Evolutionary conservation across 2,113 vertebrate genomes (phyloP).

Genomic region (Ameiurus melas): DNA sequence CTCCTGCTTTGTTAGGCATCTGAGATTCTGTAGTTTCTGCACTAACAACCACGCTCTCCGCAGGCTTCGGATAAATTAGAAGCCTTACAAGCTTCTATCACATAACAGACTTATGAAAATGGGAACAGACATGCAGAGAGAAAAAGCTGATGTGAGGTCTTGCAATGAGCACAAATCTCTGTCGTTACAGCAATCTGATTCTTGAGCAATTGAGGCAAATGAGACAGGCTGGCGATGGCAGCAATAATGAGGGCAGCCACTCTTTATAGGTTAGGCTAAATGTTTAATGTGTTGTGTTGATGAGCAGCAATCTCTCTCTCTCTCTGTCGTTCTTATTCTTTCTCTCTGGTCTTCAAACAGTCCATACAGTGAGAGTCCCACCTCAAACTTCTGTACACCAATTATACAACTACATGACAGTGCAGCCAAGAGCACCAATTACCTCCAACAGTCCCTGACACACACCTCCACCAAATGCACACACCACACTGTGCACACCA

Average conservation of each 20-base stretch:
- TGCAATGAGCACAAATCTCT: slow-evolving; percentile 17
- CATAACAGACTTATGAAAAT: background rate
- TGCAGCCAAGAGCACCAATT: slow-evolving; percentile 71
- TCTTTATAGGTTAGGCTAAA: slow-evolving; percentile 76
- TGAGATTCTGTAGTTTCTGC: slow-evolving; percentile 6
- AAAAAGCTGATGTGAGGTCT: background rate
- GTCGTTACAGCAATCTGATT: slow-evolving; percentile 14
- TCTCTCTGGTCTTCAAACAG: slow-evolving; percentile 13
- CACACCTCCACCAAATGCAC: slow-evolving; percentile 32
- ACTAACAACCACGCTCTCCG: slow-evolving; percentile 7
- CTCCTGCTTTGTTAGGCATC: slow-evolving; percentile 13
- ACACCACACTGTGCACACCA: slow-evolving; percentile 35
- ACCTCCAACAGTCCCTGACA: slow-evolving; percentile 60
- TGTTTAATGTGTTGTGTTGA: slow-evolving; percentile 75
- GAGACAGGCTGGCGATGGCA: slow-evolving; percentile 9
- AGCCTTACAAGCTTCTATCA: background rate
- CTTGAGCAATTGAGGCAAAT: slow-evolving; percentile 20
- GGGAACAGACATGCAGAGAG: background rate
- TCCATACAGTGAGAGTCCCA: slow-evolving; percentile 36
- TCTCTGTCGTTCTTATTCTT: slow-evolving; percentile 12
- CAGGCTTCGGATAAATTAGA: slow-evolving; percentile 1
- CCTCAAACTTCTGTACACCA: slow-evolving; percentile 63
- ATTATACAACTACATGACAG: slow-evolving; percentile 72
- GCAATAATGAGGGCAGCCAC: slow-evolving; percentile 59
- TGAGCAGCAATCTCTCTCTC: slow-evolving; percentile 49